phyloP scores from a whole-genome alignment of 1,140 invertebrate genomes.

The Vanessa atalanta region DNA sequence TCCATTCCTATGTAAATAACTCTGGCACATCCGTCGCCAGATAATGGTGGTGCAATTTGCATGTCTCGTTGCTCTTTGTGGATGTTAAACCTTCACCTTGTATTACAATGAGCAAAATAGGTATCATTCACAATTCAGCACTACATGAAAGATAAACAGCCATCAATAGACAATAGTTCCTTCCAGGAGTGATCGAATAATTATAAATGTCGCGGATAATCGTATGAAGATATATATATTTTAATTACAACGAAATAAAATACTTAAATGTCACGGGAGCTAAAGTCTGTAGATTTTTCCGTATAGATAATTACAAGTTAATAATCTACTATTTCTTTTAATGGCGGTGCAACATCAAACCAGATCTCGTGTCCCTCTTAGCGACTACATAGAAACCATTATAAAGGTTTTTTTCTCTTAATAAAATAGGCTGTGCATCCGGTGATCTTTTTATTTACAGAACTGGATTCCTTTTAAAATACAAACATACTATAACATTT shows the following conservation, averaged over 20 bases:
- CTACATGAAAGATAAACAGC: constrained; percentile 59
- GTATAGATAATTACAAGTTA: constrained; percentile 32
- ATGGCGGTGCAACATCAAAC: constrained; percentile 39
- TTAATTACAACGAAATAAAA: too few species aligned
- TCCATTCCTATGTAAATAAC: constrained; percentile 78
- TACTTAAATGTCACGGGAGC: constrained; percentile 26
- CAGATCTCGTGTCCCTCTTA: constrained; percentile 32
- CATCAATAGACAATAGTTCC: constrained; percentile 60
- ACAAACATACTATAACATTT: background rate
- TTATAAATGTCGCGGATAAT: too few species aligned
- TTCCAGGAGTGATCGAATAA: background rate
- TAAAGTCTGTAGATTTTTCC: constrained; percentile 29
- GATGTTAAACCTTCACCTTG: constrained; percentile 50
- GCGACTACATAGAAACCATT: constrained; percentile 62
- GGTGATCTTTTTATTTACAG: constrained; percentile 6
- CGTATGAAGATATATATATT: too few species aligned
- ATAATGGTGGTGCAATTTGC: constrained; percentile 72
- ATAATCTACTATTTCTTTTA: constrained; percentile 29
- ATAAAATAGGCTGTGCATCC: background rate
- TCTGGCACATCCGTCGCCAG: constrained; percentile 55
- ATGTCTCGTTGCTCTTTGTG: constrained; percentile 69
- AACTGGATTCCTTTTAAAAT: constrained; percentile 4
- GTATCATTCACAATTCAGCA: constrained; percentile 52
- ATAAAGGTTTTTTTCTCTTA: constrained; percentile 51
- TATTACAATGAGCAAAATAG: constrained; percentile 48